These are phyloP conservation scores for Zophobas morio DNA, from an alignment of 1,140 invertebrate genomes.

Conservation along the genomic window DNA sequence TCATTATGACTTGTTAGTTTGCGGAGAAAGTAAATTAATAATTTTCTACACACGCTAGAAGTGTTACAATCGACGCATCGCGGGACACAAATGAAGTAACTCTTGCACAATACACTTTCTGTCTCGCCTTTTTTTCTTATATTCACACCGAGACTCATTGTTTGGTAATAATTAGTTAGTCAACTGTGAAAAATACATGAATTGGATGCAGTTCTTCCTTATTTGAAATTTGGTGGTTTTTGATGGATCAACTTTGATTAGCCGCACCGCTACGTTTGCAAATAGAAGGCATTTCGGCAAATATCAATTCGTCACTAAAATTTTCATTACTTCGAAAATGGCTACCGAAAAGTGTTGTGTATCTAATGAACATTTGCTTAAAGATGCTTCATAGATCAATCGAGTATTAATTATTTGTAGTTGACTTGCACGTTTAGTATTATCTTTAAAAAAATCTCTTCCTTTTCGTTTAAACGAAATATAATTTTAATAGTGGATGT, in stretches of 20 bases:
- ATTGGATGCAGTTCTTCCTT: slow-evolving; percentile 33
- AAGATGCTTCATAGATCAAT: too few species aligned
- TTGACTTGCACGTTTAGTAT: too few species aligned
- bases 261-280: slow-evolving; percentile 4
- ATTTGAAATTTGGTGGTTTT: slow-evolving; percentile 28
- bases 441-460: too few species aligned
- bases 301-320: too few species aligned
- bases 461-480: too few species aligned
- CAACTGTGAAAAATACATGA: slow-evolving; percentile 34
- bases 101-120: slow-evolving; percentile 49
- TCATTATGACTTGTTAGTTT: slow-evolving; percentile 18
- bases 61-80: slow-evolving; percentile 48
- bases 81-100: slow-evolving; percentile 49
- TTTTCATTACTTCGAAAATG: too few species aligned
- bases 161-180: slow-evolving; percentile 38
- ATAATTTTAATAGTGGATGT: too few species aligned
- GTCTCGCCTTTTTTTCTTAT: slow-evolving; percentile 41
- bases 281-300: not conserved
- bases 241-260: slow-evolving; percentile 17
- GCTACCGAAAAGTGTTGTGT: too few species aligned
- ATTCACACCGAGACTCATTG: slow-evolving; percentile 42
- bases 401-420: too few species aligned
- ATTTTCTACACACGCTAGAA: slow-evolving; percentile 43
- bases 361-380: too few species aligned
- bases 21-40: slow-evolving; percentile 46